A percentile compares a stretch with the other conserved stretches of the same genome.
Evolutionary conservation across 92 coral and sea anemone species (phyloP).

Genomic region (Meandrina meandrites): DNA sequence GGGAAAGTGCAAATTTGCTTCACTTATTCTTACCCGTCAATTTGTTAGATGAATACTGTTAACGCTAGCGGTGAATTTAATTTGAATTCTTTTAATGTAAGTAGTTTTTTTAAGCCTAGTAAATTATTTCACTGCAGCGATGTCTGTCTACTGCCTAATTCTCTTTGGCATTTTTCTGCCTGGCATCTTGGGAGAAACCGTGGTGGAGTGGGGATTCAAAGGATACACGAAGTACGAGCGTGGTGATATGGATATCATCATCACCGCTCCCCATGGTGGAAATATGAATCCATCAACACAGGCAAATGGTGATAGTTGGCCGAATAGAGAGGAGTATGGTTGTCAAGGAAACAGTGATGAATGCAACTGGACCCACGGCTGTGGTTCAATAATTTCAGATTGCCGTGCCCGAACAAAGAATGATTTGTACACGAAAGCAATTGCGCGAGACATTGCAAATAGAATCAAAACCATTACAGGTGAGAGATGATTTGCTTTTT

Average conservation of each 20-base stretch:
- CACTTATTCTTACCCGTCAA: too few species aligned
- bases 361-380: conserved; percentile 6
- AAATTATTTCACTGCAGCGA: neutral
- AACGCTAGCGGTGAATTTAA: too few species aligned
- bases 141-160: neutral
- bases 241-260: conserved; percentile 33
- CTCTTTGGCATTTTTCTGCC: conserved; percentile 1
- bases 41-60: too few species aligned
- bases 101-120: neutral
- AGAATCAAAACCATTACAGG: neutral
- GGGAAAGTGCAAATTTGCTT: too few species aligned
- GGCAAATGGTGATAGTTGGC: conserved; percentile 1
- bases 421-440: neutral
- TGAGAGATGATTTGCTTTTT: neutral
- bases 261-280: conserved; percentile 42
- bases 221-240: conserved; percentile 27
- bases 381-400: neutral
- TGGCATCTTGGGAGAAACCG: neutral
- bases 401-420: neutral
- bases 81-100: too few species aligned
- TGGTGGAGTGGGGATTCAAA: neutral
- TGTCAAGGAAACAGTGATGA: neutral
- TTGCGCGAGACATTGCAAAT: conserved; percentile 16
- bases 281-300: conserved; percentile 8
- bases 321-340: neutral